These are phyloP conservation scores for Porites lobata DNA, from an alignment of 92 coral and sea anemone species.

Conservation along the genomic window DNA sequence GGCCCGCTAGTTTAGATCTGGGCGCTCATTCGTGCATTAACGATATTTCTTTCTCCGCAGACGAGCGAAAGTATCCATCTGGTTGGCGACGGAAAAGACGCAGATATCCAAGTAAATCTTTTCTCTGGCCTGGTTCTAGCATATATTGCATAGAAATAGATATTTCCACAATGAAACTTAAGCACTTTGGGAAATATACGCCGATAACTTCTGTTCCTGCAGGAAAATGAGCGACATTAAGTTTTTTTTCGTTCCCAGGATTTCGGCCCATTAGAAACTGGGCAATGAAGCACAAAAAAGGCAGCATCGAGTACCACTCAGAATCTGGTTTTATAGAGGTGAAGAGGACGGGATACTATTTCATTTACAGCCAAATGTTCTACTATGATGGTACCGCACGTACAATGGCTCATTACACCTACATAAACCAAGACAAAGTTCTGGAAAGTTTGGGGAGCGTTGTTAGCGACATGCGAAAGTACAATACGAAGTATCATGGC, in stretches of 20 bases:
- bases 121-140: neutral
- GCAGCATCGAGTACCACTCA: constrained; percentile 47
- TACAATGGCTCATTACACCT: constrained; percentile 69
- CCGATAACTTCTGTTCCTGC: neutral
- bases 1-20: too few relatives aligned
- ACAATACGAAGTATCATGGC: constrained; percentile 84
- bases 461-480: neutral
- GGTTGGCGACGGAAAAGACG: constrained; percentile 72
- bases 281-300: constrained; percentile 56
- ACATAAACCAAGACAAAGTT: constrained; percentile 70
- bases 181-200: neutral
- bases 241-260: constrained; percentile 1
- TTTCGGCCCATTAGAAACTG: constrained; percentile 48
- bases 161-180: neutral
- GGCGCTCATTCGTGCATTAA: too few relatives aligned
- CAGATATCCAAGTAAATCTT: neutral
- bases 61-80: constrained; percentile 81
- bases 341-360: constrained; percentile 80
- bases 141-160: too few relatives aligned
- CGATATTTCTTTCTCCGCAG: constrained; percentile 15
- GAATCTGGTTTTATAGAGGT: constrained; percentile 68
- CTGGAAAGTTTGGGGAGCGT: constrained; percentile 60
- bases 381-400: constrained; percentile 49
- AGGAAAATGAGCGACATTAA: too few relatives aligned
- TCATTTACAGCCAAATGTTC: constrained; percentile 91